These are phyloP conservation scores for Acrossocheilus wenchowensis DNA, from an alignment of 2,797 vertebrate species.

Conservation along the genomic window DNA sequence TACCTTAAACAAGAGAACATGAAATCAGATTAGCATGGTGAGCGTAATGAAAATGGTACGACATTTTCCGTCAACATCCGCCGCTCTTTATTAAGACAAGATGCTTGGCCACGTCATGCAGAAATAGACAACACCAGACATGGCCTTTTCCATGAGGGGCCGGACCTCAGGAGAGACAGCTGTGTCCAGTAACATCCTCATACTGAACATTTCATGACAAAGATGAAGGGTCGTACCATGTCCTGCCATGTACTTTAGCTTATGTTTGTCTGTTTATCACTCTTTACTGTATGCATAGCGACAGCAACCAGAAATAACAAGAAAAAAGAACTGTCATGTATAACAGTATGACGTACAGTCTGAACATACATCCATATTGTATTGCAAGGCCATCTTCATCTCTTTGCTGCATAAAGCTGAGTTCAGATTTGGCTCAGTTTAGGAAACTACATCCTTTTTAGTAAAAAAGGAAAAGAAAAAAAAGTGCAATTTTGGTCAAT, in stretches of 20 bases:
- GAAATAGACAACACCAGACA: conserved; percentile 34
- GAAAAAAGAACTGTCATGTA: neutral
- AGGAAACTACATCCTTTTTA: conserved; percentile 1
- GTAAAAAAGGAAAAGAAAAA: neutral
- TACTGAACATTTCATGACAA: conserved; percentile 49
- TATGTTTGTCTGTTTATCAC: neutral
- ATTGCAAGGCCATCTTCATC: neutral
- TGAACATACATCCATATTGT: neutral
- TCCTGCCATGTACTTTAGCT: neutral
- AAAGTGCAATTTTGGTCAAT: too few species aligned
- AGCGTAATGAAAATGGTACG: conserved; percentile 63
- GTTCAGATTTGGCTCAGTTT: conserved; percentile 1
- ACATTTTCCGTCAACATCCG: conserved; percentile 64
- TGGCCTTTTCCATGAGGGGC: conserved; percentile 16
- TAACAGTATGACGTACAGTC: neutral
- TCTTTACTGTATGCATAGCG: conserved; percentile 13
- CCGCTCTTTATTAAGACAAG: conserved; percentile 66
- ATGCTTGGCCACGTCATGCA: conserved; percentile 58
- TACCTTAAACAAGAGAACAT: conserved; percentile 59
- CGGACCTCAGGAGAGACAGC: conserved; percentile 51
- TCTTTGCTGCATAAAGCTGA: conserved; percentile 29
- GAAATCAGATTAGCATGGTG: conserved; percentile 67
- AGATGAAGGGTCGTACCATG: neutral
- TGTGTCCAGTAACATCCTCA: conserved; percentile 51
- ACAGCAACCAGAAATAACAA: conserved; percentile 12